Evolutionary conservation across 1,140 invertebrate genomes (phyloP), one percentile per base, ranked within the genome.

Genomic region (Ridgeia piscesae): DNA sequence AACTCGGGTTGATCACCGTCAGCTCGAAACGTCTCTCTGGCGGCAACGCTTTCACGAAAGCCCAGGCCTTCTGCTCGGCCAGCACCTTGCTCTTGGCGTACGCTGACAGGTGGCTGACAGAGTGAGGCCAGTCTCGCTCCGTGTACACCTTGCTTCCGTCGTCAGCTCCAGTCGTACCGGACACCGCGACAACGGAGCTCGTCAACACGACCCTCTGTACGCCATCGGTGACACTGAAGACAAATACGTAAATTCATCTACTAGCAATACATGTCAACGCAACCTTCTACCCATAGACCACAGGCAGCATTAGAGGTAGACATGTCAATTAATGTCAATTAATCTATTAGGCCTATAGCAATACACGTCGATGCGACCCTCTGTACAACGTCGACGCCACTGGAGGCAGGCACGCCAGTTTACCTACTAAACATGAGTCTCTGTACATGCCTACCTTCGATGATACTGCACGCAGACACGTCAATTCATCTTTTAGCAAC

Each of bases 31-130:
- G 96, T 33, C 58, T 77, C 58, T 92, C 91, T 2, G 33, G 48
- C 33, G 34, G 48, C 11, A 94, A 33, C 34, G 50, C 27, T 33
- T 50, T 27, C 17, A 96, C 94, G 94, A 96, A 97, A 91, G 97
- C 96, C 97, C 97, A 97, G 1, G 97, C 97, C 91, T 96, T 96
- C 94, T 95, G 96, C 94, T 97, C 97, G 31, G 97, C 97, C 88
- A 96, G 93, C n/a, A 96, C 96, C 94, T 97, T 97, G 91, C 96
- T 96, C 94, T 96, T 96, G 33, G 95, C 94, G 93, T 97, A 97
- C 8, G 95, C 93, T 89, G 95, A 95, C 31, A 94, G 92, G 58
- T 93, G 94, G 21, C 94, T 94, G 31, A 94, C 88, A 92, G 96
- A 95, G 17, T 0, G 17, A 21, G 58, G 58, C 97, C 97, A 97